Base-by-base conservation (phyloP, 2,797 vertebrate species). In the Helicolenus hilgendorfi region DNA sequence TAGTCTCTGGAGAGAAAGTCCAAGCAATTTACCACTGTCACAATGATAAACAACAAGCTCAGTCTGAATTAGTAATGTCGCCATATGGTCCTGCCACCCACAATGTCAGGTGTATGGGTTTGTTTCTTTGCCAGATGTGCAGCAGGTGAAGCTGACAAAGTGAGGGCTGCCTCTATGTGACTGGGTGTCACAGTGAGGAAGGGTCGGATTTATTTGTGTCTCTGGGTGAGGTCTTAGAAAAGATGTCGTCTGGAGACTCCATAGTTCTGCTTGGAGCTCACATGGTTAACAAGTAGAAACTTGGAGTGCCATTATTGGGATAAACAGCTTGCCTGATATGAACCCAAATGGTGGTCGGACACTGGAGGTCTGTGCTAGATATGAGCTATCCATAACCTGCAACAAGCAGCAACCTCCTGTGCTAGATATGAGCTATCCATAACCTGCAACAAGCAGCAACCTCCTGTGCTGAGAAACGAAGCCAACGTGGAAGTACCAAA, bases 1-100 rank as follows among this genome's bases (percentile, higher is more conserved):
- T 53, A 62, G 35, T 75, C 60, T 24, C 33, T 68, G 26, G n/a
- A 73, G 73, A 56, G 14, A 64, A 77, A 36, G 11, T 55, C 20
- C 9, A n/a, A 24, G 56, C n/a, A 69, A 68, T 81, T 73, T 45
- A 35, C 45, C 55, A 59, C n/a, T 81, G 71, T 71, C 74, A 78
- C 41, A 59, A 73, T 62, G 58, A 78, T 62, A 36, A 73, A 74
- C 41, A 72, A 55, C 49, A n/a, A 55, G 55, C 64, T 64, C 62
- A 59, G 58, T 13, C 49, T 78, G 38, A 85, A 76, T 85, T 77
- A 74, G 45, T 71, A 65, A 71, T 73, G n/a, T 38, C 26, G 36
- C 26, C 70, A 69, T 26, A 35, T 63, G 53, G 69, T 15, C 33
- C 27, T 26, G 36, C 29, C 63, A 63, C 45, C 35, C 60, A 73